Conservation (phyloP, 2,113 vertebrate species). For the Trematocara unimaculatum region DNA sequence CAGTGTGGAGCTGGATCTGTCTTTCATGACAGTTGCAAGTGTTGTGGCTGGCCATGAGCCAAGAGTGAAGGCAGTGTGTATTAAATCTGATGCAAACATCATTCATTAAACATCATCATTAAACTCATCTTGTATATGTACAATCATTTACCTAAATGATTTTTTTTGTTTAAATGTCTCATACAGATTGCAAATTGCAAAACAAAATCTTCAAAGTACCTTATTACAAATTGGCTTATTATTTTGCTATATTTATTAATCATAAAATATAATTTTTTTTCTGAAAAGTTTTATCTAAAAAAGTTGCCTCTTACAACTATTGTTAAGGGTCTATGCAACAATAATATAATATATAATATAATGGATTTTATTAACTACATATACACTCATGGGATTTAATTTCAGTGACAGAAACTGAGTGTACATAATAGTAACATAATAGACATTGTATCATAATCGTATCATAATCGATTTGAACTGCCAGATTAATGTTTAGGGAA, state of each 20-base stretch:
- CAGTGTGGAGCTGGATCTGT: conserved; percentile 41
- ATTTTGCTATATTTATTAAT: neutral
- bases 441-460: neutral
- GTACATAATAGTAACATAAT: neutral
- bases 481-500: neutral
- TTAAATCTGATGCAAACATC: neutral
- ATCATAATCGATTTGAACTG: neutral
- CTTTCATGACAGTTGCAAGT: conserved; percentile 59
- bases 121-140: neutral
- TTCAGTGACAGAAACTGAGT: neutral
- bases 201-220: neutral
- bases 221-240: neutral
- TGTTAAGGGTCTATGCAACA: neutral
- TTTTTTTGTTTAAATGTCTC: neutral
- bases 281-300: neutral
- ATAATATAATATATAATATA: neutral
- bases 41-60: conserved; percentile 67
- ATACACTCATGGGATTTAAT: neutral
- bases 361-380: neutral
- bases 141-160: neutral
- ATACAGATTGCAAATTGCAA: neutral
- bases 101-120: neutral
- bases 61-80: neutral
- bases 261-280: neutral
- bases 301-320: neutral